phyloP scores from a whole-genome alignment of 2,113 vertebrate species.

The Calyptommatus sinebrachiatus region DNA sequence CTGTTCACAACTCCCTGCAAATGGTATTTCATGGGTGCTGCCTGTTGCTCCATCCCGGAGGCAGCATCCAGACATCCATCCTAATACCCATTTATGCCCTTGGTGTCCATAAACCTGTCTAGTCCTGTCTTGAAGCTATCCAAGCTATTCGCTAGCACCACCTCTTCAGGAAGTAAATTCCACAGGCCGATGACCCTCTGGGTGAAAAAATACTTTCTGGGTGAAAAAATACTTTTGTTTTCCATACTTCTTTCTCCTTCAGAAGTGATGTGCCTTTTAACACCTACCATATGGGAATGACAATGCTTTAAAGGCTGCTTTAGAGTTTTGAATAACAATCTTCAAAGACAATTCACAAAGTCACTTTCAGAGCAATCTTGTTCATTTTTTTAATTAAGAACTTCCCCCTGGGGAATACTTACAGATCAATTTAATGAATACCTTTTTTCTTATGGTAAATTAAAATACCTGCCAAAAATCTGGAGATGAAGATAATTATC shows the following conservation, averaged over 20 bases:
- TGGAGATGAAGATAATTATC: slow-evolving; percentile 55
- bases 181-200: no score
- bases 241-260: background rate
- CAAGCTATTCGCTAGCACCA: no score
- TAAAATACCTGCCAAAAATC: slow-evolving; percentile 48
- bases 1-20: no score
- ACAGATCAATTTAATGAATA: slow-evolving; percentile 57
- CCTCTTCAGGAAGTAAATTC: no score
- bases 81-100: no score
- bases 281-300: background rate
- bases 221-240: no score
- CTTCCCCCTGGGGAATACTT: slow-evolving; percentile 60
- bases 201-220: no score
- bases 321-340: slow-evolving; percentile 33
- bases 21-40: no score
- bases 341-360: slow-evolving; percentile 36
- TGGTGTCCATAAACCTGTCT: no score
- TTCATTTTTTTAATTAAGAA: slow-evolving; percentile 29
- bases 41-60: no score
- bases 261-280: background rate
- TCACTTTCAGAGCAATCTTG: background rate
- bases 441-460: slow-evolving; percentile 59
- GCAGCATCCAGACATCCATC: no score
- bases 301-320: slow-evolving; percentile 18
- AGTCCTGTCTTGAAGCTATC: no score